Evolutionary conservation across 2,888 invertebrate genomes (phyloP).

Genomic region (Endomychus coccineus): DNA sequence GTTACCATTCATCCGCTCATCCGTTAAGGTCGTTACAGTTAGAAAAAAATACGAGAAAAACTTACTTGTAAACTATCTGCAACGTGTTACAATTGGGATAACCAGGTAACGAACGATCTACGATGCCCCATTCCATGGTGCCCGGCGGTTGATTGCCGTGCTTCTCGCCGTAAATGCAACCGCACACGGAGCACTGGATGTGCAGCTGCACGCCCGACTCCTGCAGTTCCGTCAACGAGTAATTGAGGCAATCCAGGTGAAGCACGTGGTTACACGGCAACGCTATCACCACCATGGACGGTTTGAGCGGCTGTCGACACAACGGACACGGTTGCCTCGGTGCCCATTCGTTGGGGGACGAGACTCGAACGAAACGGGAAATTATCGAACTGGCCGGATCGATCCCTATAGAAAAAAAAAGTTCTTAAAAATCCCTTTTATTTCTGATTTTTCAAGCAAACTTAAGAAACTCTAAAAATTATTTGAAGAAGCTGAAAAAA

Average conservation of each 20-base stretch:
- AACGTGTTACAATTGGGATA: conserved; percentile 64
- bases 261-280: conserved; percentile 72
- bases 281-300: conserved; percentile 52
- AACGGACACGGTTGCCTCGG: conserved; percentile 67
- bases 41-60: too few relatives aligned
- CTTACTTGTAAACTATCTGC: conserved; percentile 75
- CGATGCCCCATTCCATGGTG: conserved; percentile 73
- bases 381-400: conserved; percentile 56
- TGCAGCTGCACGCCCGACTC: conserved; percentile 50
- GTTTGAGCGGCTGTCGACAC: conserved; percentile 55
- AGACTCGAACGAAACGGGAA: conserved; percentile 62
- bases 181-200: conserved; percentile 82
- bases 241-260: conserved; percentile 72
- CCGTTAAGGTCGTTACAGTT: too few relatives aligned
- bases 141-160: conserved; percentile 76
- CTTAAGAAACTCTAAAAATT: too few relatives aligned
- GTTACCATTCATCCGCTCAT: too few relatives aligned
- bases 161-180: conserved; percentile 74
- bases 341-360: conserved; percentile 57
- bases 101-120: conserved; percentile 63
- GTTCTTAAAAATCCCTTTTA: too few relatives aligned
- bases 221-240: conserved; percentile 61
- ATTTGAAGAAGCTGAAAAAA: too few relatives aligned
- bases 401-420: too few relatives aligned
- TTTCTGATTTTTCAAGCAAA: too few relatives aligned